Base-by-base conservation (phyloP, 2,113 vertebrate genomes). In the Protobothrops flavoviridis region DNA sequence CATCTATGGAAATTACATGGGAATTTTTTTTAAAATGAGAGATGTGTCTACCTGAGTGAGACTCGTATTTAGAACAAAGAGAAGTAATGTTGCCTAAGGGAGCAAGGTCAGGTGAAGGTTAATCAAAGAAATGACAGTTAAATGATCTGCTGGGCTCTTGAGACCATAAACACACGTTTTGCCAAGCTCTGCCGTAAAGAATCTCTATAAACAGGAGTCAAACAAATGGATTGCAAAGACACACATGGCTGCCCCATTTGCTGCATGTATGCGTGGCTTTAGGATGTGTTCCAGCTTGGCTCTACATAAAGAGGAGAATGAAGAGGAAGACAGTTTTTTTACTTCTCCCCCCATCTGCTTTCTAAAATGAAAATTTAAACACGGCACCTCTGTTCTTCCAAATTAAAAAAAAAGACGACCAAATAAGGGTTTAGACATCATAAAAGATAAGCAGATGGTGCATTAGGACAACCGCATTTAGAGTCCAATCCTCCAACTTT, bases 51-150 rank as follows among this genome's bases (percentile, higher is more conserved):
- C 96, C 97, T 97, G 96, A n/a, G 8, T 56, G 93, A 93, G 94
- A 0, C 0, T 2, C 91, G 39, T 26, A 48, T 94, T 93, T 1
- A 9, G 96, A 96, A 92, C 93, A 93, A 95, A 92, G 94, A 96
- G 95, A 92, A 88, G 29, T 23, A 94, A 50, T 95, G 96, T 94
- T 26, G 96, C 97, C 98, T 88, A 2, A 64, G 96, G 96, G 94
- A 95, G 94, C 86, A 91, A 96, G 97, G 97, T 97, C 97, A 96
- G 96, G 95, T 39, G 95, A 90, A 98, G 98, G 97, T 98, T 98
- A 98, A 98, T 98, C 96, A 96, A 96, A 98, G 97, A 98, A 98
- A 97, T 97, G 97, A 97, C 96, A 96, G 95, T 96, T 97, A 90
- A 93, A 96, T 97, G 96, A 96, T 96, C 97, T 96, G 96, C 95